Evolutionary conservation across 2,888 invertebrate species (phyloP), one percentile per base, ranked within the genome.

Genomic region (Plutella xylostella): DNA sequence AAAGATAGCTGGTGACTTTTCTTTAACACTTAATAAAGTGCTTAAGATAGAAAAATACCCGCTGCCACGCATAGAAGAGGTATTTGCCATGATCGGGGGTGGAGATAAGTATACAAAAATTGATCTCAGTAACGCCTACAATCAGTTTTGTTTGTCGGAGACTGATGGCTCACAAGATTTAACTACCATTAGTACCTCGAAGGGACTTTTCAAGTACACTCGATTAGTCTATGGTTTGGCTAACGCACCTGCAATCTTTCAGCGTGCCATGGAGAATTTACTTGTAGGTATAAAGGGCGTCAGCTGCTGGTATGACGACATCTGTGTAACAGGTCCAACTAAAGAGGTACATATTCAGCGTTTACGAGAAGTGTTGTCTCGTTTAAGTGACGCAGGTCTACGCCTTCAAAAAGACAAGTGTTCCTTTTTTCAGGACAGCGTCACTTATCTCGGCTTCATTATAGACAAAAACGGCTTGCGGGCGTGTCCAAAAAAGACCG

Each of bases 61-160:
- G n/a, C 30, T 61, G 20, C 56, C 55, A 11, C 44, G 46, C 34
- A 50, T 55, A n/a, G 54, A 58, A 35, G 52, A 56, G 45, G 41
- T 61, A 30, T 58, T 60, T 51, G 37, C 41, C 19, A 54, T 47
- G 43, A 39, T 60, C 20, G 39, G 45, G 17, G 49, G 52, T 4
- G 53, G 56, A 19, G 38, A 46, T 15, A 35, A 48, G 25, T 57
- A 56, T 44, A 45, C 48, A 6, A 52, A 53, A 52, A 40, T 55
- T 20, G 51, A 54, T 48, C 48, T 52, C 17, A 41, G 41, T 12
- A 40, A 49, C 19, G 53, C 53, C 9, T 55, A 51, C 39, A 47
- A 51, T 28, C 51, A 53, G 47, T 46, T 51, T 14, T 17, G 19
- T 11, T 37, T 54, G 11, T 17, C 7, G 15, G 18, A 35, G 21